Percentiles rank a stretch among this genome's conserved stretches.
These are phyloP conservation scores for Aphelenchoides bicaudatus DNA, from an alignment of 2,888 invertebrate genomes.

Conservation along the genomic window DNA sequence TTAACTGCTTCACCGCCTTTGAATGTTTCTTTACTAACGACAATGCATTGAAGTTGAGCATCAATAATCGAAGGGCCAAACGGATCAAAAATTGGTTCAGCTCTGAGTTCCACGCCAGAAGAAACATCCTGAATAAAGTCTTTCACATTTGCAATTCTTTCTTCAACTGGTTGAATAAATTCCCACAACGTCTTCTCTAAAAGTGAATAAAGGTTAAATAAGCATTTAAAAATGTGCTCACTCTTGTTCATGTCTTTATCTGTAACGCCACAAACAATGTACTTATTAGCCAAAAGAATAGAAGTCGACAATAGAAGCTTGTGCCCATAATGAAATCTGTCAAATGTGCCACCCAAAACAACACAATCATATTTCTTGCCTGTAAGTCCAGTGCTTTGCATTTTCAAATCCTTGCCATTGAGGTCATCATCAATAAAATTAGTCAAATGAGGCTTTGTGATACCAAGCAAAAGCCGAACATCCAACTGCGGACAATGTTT, in stretches of 20 bases:
- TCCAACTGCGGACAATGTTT: constrained; percentile 41
- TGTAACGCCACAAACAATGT: constrained; percentile 85
- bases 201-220: constrained; percentile 46
- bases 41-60: constrained; percentile 68
- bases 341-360: constrained; percentile 92
- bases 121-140: constrained; percentile 80
- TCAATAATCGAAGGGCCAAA: constrained; percentile 83
- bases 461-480: constrained; percentile 44
- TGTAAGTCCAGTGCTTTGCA: neutral
- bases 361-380: constrained; percentile 63
- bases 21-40: constrained; percentile 85
- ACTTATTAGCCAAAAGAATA: constrained; percentile 72
- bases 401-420: neutral
- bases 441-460: constrained; percentile 6
- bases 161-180: constrained; percentile 77
- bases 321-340: constrained; percentile 87
- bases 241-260: constrained; percentile 80
- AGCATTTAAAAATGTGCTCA: constrained; percentile 60
- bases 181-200: constrained; percentile 80
- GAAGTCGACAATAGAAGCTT: constrained; percentile 86
- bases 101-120: constrained; percentile 68
- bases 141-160: constrained; percentile 71
- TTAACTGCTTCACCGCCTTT: constrained; percentile 82
- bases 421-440: constrained; percentile 4
- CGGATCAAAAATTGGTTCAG: constrained; percentile 81